Evolutionary conservation across 2,797 vertebrate species (phyloP).

Genomic region (Sebastes nivosus): DNA sequence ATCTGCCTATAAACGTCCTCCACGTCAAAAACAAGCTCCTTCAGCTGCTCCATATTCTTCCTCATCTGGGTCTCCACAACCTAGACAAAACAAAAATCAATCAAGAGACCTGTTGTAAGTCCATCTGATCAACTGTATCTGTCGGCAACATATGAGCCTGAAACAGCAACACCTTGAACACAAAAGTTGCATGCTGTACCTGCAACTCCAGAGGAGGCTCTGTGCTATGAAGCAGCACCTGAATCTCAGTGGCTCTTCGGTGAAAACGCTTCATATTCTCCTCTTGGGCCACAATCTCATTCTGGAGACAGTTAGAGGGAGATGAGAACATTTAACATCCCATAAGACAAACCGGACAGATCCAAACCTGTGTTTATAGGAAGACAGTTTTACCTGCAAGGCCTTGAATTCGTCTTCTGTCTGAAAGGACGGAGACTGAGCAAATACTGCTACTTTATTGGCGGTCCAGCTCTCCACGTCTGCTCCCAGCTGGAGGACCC

Average conservation of each 20-base stretch:
- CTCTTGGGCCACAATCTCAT: constrained; percentile 84
- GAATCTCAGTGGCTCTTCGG: constrained; percentile 84
- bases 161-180: not conserved
- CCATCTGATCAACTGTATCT: not conserved
- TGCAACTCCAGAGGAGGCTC: constrained; percentile 91
- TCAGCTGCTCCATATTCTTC: constrained; percentile 75
- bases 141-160: not conserved
- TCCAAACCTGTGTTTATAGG: not conserved
- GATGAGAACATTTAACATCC: not conserved
- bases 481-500: constrained; percentile 82
- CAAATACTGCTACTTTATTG: constrained; percentile 69
- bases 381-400: constrained; percentile 80
- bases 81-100: constrained; percentile 41
- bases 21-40: constrained; percentile 71
- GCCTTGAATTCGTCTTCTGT: constrained; percentile 77
- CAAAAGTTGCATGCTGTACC: constrained; percentile 72
- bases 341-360: not conserved
- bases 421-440: constrained; percentile 72
- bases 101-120: not conserved
- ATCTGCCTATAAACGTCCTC: constrained; percentile 70
- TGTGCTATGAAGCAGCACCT: constrained; percentile 84
- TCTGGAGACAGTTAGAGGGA: constrained; percentile 69
- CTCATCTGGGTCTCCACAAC: constrained; percentile 78
- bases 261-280: constrained; percentile 84
- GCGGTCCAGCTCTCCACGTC: constrained; percentile 83